A percentile compares a stretch with the other conserved stretches of the same genome.
phyloP scores from a whole-genome alignment of 2,888 invertebrate species.

The Drosophila lutescens region DNA sequence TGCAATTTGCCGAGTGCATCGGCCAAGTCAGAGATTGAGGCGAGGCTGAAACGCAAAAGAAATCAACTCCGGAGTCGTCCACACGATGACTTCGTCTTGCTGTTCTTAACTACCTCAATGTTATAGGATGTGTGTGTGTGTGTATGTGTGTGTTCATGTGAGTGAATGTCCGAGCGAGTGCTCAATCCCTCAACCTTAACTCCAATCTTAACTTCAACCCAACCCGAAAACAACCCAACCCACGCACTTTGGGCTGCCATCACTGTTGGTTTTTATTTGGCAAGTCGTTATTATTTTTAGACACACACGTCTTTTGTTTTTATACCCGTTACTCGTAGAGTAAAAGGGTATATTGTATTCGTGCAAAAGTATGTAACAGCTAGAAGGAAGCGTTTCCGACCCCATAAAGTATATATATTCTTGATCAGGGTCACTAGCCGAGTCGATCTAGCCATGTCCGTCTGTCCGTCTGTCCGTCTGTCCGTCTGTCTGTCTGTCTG shows the following conservation, averaged over 20 bases:
- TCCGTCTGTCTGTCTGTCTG: too few species aligned
- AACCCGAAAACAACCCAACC: slow-evolving; percentile 36
- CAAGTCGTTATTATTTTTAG: slow-evolving; percentile 77
- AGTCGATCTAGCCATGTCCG: too few species aligned
- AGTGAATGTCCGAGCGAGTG: slow-evolving; percentile 42
- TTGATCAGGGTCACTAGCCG: too few species aligned
- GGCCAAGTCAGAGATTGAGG: slow-evolving; percentile 22
- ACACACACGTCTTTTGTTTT: slow-evolving; percentile 59
- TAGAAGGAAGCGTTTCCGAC: too few species aligned
- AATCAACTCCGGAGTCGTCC: slow-evolving; percentile 45
- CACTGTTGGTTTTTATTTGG: slow-evolving; percentile 65
- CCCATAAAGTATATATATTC: too few species aligned
- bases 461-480: too few species aligned
- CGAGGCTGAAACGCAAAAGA: slow-evolving; percentile 52
- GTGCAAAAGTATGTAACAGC: too few species aligned
- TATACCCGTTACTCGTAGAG: too few species aligned
- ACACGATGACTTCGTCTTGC: slow-evolving; percentile 38
- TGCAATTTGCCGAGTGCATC: slow-evolving; percentile 3
- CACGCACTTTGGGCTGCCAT: slow-evolving; percentile 56
- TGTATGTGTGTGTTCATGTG: slow-evolving; percentile 21
- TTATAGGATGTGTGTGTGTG: slow-evolving; percentile 23
- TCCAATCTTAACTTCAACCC: slow-evolving; percentile 21
- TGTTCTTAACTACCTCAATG: slow-evolving; percentile 51
- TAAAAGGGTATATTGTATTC: too few species aligned
- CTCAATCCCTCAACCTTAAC: slow-evolving; percentile 32